Evolutionary conservation across 92 coral and sea anemone species (phyloP), one percentile per base, ranked within the genome.

Genomic region (Diadumene lineata): DNA sequence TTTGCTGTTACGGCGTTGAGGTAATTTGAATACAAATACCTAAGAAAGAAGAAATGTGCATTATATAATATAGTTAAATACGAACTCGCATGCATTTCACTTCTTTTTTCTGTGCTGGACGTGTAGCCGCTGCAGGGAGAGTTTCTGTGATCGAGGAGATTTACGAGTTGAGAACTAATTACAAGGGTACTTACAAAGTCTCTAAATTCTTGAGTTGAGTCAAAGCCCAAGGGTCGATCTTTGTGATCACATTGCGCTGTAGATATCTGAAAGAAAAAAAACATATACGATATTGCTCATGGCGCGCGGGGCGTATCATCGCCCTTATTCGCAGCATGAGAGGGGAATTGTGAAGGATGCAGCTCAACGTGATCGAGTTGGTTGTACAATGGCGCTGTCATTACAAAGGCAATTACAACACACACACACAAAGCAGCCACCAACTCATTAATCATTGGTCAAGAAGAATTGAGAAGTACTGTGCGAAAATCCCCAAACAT

Each of bases 191-290:
- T 76, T 72, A 87, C 92, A 87, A 50, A 11, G 67, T 44, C 43
- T 61, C 78, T 13, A 87, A 67, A 38, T 65, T 53, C 33, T 75
- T 87, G 57, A 85, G 63, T 22, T 75, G 79, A 56, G 88, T 71
- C 31, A 87, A 79, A 19, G 88, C 58, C 92, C 92, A 87, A 0
- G 88, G 85, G 34, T 87, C 92, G 34, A 87, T 83, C 46, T 82
- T 44, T 31, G 31, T 64, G 28, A 87, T 82, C 58, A 69, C 50
- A 64, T 87, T 87, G 18, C 92, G 88, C 18, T 87, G 92, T 25
- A 87, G 76, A 32, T 87, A 79, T 32, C 92, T 87, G 44, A n/a
- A n/a, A n/a, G 6, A 11, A 70, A 74, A 31, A 69, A 0, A 2
- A n/a, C 28, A 1, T 18, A 15, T 61, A 9, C n/a, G n/a, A n/a